Evolutionary conservation across 2,113 vertebrate species (phyloP), one percentile per base, ranked within the genome.

Genomic region (Prionailurus bengalensis): DNA sequence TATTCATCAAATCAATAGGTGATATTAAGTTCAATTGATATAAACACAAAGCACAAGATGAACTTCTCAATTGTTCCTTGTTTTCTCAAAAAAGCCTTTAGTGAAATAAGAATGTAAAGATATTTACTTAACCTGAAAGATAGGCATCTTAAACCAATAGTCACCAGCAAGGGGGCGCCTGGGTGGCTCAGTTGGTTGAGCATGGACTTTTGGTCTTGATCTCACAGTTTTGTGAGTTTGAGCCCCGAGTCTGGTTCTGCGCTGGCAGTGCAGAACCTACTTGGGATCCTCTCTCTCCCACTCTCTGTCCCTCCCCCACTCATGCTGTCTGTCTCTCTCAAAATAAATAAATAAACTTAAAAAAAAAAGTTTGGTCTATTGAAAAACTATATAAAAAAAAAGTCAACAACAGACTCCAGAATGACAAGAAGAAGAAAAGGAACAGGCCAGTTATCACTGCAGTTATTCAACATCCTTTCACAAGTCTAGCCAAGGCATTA

Each of bases 1-100:
- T 91, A 66, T 31, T 91, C 36, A 95, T 68, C 55, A 89, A 79
- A 91, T 87, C 53, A 91, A 88, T 45, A 91, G 27, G 31, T 51
- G 68, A 78, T 53, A 63, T 71, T 48, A 89, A 74, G n/a, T 7
- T 91, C 74, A 76, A 71, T 3, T 85, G 65, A 86, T 74, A 4
- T 12, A 97, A 79, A 71, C 27, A 89, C 78, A 86, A 94, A 70
- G 5, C 27, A 89, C 15, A 58, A 96, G 53, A 87, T 11, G 81
- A 81, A 73, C 15, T 70, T 85, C 9, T 42, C 21, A 80, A 25
- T 19, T n/a, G 14, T 66, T 96, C 14, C 33, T 65, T 25, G 25
- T 29, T 89, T 66, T 95, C 91, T 61, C 36, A 23, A 58, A 88
- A 76, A 31, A 87, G 45, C 4, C 27, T 45, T 48, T 65, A 80